Conservation (phyloP, 2,888 invertebrate species). For the Drosophila greeni region DNA sequence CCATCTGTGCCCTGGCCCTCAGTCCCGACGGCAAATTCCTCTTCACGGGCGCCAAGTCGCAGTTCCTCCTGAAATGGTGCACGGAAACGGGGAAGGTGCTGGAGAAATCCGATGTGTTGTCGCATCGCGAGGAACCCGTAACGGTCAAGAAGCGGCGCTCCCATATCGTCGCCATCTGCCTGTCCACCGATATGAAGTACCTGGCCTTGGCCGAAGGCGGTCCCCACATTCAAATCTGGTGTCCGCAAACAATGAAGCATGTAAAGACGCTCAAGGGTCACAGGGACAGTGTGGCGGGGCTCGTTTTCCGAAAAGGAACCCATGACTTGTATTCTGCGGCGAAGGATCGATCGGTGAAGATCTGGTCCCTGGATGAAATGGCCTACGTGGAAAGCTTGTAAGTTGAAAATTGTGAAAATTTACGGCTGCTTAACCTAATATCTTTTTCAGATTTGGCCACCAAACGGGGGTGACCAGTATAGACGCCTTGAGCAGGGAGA, state of each 20-base stretch:
- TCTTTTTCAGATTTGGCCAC: conserved; percentile 85
- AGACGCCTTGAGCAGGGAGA: conserved; percentile 91
- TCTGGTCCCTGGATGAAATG: conserved; percentile 98
- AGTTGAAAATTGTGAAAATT: conserved; percentile 33
- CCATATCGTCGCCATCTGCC: conserved; percentile 83
- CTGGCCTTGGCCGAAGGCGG: conserved; percentile 86
- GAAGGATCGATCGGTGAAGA: conserved; percentile 89
- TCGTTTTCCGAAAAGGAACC: conserved; percentile 91
- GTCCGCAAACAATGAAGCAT: conserved; percentile 86
- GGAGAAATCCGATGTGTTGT: conserved; percentile 79
- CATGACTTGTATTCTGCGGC: conserved; percentile 91
- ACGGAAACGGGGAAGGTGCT: conserved; percentile 83
- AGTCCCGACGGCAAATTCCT: conserved; percentile 85
- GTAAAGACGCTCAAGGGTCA: conserved; percentile 90
- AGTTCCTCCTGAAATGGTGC: conserved; percentile 91
- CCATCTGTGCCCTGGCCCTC: conserved; percentile 89
- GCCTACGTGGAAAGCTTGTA: conserved; percentile 95
- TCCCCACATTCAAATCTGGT: conserved; percentile 89
- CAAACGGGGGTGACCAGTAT: conserved; percentile 91
- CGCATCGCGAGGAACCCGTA: conserved; percentile 78
- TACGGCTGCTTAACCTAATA: neutral
- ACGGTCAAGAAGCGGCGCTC: conserved; percentile 72
- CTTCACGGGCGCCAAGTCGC: conserved; percentile 93
- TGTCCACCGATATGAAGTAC: conserved; percentile 89
- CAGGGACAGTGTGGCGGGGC: conserved; percentile 85